Percentiles rank a stretch among this genome's conserved stretches.
Evolutionary conservation across 2,888 invertebrate species (phyloP).

Genomic region (Drosophila colorata): DNA sequence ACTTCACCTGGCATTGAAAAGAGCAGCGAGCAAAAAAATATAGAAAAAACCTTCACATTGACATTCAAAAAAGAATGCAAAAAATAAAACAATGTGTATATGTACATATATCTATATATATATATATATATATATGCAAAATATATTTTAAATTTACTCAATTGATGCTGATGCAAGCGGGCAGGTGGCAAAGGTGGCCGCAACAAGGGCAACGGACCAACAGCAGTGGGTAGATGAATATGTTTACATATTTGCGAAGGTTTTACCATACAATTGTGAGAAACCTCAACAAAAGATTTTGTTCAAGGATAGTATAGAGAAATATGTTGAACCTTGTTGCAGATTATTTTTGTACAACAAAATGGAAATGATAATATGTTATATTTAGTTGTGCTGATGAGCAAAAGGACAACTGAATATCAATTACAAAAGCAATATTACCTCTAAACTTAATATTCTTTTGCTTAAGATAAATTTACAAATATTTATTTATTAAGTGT

Average conservation of each 20-base stretch:
- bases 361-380: constrained; percentile 18
- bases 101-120: constrained; percentile 15
- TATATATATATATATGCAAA: constrained; percentile 10
- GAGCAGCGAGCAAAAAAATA: constrained; percentile 11
- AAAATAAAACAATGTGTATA: constrained; percentile 5
- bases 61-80: constrained; percentile 40
- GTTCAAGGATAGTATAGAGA: constrained; percentile 15
- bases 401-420: neutral
- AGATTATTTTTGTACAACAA: constrained; percentile 22
- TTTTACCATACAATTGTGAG: constrained; percentile 8
- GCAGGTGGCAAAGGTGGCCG: neutral
- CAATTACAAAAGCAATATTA: neutral
- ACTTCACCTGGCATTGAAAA: constrained; percentile 48
- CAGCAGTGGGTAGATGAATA: constrained; percentile 9
- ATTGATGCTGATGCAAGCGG: constrained; percentile 25
- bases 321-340: constrained; percentile 21
- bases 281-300: constrained; percentile 16
- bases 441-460: neutral
- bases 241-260: constrained; percentile 20
- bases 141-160: constrained; percentile 34
- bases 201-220: constrained; percentile 10
- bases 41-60: constrained; percentile 53
- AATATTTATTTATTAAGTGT: neutral
- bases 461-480: neutral
- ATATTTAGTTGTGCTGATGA: neutral